These are phyloP conservation scores for Parasteatoda tepidariorum DNA, from an alignment of 1,140 invertebrate species.

Conservation along the genomic window DNA sequence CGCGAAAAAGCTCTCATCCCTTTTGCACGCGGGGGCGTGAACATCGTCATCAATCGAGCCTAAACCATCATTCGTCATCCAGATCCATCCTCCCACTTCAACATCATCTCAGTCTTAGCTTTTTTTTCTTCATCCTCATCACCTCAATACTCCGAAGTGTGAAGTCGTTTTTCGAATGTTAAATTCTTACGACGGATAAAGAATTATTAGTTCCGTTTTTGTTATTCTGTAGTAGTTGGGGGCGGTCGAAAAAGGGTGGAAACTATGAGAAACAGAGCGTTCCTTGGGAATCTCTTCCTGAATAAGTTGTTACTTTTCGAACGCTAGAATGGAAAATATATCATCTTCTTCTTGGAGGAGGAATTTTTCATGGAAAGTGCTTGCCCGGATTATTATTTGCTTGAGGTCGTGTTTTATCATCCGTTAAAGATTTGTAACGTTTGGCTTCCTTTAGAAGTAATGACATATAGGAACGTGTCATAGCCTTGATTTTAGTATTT, in stretches of 20 bases:
- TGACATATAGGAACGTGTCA: too few species aligned
- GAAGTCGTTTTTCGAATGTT: constrained; percentile 34
- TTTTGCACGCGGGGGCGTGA: constrained; percentile 1
- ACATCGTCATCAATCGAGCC: neutral
- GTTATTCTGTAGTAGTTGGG: neutral
- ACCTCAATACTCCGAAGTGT: constrained; percentile 1
- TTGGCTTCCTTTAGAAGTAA: too few species aligned
- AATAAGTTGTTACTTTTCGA: neutral
- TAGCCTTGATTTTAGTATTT: too few species aligned
- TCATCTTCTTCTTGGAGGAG: neutral
- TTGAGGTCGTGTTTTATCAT: too few species aligned
- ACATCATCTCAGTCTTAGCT: neutral
- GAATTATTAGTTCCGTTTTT: neutral
- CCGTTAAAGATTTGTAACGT: too few species aligned
- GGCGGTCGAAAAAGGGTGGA: neutral
- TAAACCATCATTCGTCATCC: constrained; percentile 5
- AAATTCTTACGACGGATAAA: neutral
- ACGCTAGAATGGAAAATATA: neutral
- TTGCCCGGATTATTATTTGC: neutral
- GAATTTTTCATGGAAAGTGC: neutral
- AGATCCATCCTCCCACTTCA: neutral
- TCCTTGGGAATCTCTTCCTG: neutral
- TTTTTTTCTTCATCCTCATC: neutral
- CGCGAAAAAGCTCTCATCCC: neutral
- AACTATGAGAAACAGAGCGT: neutral